Conservation (phyloP, 2,113 vertebrate species). For the Neodontobutis hainanensis region DNA sequence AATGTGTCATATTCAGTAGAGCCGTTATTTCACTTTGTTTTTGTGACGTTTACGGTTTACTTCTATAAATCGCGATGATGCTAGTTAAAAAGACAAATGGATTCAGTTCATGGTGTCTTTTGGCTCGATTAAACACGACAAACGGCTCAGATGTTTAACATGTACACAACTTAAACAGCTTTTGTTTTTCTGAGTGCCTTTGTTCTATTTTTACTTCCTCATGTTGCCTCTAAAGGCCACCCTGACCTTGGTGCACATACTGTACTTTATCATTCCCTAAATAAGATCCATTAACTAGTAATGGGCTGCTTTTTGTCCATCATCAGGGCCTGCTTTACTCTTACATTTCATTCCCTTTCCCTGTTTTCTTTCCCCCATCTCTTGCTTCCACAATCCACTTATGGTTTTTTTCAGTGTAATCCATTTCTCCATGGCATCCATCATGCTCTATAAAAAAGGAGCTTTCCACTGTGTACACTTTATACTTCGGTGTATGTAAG, state of each 20-base stretch:
- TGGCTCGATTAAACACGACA: too few relatives aligned
- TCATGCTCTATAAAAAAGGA: slow-evolving; percentile 38
- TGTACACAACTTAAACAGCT: not conserved
- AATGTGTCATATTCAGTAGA: too few relatives aligned
- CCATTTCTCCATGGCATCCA: slow-evolving; percentile 47
- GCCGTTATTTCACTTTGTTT: too few relatives aligned
- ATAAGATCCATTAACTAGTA: slow-evolving; percentile 11
- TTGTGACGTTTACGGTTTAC: too few relatives aligned
- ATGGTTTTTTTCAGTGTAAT: slow-evolving; percentile 27
- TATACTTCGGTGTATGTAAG: slow-evolving; percentile 5
- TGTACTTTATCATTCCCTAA: slow-evolving; percentile 1
- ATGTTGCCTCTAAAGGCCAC: not conserved
- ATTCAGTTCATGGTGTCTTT: too few relatives aligned
- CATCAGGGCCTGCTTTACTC: slow-evolving; percentile 17
- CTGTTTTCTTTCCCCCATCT: slow-evolving; percentile 12
- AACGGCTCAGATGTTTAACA: too few relatives aligned
- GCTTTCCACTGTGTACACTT: slow-evolving; percentile 4
- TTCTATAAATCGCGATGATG: too few relatives aligned
- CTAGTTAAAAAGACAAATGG: too few relatives aligned
- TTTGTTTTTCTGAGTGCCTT: not conserved
- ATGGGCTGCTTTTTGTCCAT: slow-evolving; percentile 20
- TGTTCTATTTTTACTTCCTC: not conserved
- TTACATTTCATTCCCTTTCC: slow-evolving; percentile 45
- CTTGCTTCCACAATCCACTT: slow-evolving; percentile 10
- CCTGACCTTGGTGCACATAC: not conserved